A percentile compares a stretch with the other conserved stretches of the same genome.
Evolutionary conservation across 2,888 invertebrate species (phyloP).

Genomic region (Ceriagrion tenellum): DNA sequence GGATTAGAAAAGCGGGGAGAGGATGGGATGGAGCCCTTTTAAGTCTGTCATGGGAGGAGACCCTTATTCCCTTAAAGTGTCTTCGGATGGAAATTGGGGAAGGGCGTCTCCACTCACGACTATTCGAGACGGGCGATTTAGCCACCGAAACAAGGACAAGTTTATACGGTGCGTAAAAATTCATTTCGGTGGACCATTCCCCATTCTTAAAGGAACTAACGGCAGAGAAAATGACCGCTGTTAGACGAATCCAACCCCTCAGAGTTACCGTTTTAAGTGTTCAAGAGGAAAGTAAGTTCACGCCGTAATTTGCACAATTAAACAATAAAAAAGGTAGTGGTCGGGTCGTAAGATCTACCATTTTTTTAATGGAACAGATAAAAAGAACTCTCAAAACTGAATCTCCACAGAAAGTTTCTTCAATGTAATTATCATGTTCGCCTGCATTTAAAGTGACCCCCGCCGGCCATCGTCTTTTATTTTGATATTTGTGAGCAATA

Average conservation of each 20-base stretch:
- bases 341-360: neutral
- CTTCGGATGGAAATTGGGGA: slow-evolving; percentile 14
- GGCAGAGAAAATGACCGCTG: neutral
- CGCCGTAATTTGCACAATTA: slow-evolving; percentile 32
- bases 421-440: neutral
- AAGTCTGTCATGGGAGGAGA: neutral
- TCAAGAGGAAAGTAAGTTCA: neutral
- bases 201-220: neutral
- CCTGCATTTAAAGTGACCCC: neutral
- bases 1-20: too few relatives aligned
- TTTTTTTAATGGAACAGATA: neutral
- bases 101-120: neutral
- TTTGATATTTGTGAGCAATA: neutral
- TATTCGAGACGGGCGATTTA: neutral
- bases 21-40: too few relatives aligned
- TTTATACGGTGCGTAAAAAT: neutral
- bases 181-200: neutral
- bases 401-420: neutral
- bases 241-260: neutral
- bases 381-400: neutral
- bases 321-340: neutral
- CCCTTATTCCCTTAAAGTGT: neutral
- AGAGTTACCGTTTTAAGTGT: neutral
- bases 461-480: neutral
- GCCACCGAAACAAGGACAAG: neutral